phyloP scores from a whole-genome alignment of 2,113 vertebrate species.

The Pygoscelis antarcticus region DNA sequence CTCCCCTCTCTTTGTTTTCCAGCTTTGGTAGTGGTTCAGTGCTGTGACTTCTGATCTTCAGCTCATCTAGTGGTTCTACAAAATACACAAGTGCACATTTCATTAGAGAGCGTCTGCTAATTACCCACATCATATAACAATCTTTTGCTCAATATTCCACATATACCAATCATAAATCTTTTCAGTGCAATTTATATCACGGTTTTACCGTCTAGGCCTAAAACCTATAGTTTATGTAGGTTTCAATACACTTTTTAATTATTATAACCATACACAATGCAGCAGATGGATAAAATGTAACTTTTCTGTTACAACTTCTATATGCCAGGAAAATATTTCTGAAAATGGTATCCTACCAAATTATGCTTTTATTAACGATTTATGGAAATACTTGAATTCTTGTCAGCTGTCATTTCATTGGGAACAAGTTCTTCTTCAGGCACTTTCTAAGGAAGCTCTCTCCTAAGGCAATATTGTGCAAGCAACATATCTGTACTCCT shows the following conservation, averaged over 20 bases:
- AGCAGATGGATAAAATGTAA: not conserved
- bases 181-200: not conserved
- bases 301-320: not conserved
- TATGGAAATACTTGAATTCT: not conserved
- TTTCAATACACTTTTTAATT: not conserved
- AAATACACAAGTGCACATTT: conserved; percentile 1
- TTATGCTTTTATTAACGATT: not conserved
- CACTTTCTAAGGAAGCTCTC: not conserved
- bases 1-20: conserved; percentile 83
- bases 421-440: not conserved
- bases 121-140: not conserved
- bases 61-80: conserved; percentile 81
- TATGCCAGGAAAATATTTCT: not conserved
- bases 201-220: not conserved
- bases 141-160: not conserved
- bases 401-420: not conserved
- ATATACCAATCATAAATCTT: not conserved
- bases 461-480: not conserved
- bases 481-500: not conserved
- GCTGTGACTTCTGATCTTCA: conserved; percentile 86
- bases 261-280: not conserved
- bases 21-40: conserved; percentile 87
- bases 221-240: not conserved
- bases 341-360: not conserved
- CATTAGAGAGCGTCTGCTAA: not conserved